A percentile compares a stretch with the other conserved stretches of the same genome.
Evolutionary conservation across 2,797 vertebrate genomes (phyloP).

Genomic region (Cuniculus paca): DNA sequence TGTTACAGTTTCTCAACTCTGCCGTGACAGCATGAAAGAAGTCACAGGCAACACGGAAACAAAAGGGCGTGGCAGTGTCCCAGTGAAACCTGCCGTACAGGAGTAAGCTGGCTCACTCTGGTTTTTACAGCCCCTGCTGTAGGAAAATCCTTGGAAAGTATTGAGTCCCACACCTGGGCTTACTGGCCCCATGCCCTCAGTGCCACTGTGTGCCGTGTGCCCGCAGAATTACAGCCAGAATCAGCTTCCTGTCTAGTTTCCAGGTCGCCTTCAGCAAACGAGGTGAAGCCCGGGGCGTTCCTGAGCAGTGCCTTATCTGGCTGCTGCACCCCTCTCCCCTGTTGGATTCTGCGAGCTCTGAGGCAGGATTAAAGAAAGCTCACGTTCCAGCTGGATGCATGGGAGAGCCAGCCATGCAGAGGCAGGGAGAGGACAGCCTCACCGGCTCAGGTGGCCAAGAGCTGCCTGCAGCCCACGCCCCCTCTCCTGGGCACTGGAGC

Average conservation of each 20-base stretch:
- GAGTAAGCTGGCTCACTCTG: background rate
- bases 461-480: background rate
- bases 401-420: background rate
- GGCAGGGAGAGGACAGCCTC: background rate
- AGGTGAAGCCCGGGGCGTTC: too few relatives aligned
- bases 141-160: background rate
- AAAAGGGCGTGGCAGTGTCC: background rate
- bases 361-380: slow-evolving; percentile 35
- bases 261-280: fast-evolving
- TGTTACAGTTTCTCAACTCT: background rate
- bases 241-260: background rate
- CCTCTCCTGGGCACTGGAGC: background rate
- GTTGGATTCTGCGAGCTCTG: background rate
- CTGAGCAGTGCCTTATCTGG: background rate
- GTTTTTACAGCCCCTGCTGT: background rate
- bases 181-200: background rate
- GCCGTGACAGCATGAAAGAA: background rate
- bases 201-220: fast-evolving
- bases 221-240: background rate
- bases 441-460: slow-evolving; percentile 70
- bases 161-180: background rate
- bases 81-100: background rate
- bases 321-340: background rate
- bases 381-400: fast-evolving
- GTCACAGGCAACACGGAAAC: background rate